Base-by-base conservation (phyloP, 2,888 invertebrate genomes). In the Cetonia aurata region DNA sequence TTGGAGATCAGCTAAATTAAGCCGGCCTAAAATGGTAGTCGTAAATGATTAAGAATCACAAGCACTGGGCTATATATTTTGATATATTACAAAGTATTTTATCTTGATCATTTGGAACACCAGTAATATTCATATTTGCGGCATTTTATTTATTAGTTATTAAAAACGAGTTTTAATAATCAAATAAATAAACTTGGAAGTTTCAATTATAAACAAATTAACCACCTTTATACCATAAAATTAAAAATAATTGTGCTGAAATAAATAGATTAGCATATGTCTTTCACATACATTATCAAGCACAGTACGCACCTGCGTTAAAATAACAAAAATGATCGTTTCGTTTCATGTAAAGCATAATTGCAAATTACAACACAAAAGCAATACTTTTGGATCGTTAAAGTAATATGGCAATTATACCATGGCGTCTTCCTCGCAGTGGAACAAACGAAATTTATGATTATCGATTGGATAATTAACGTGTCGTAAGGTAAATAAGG, bases 381-480 rank as follows among this genome's bases (percentile, higher is more conserved):
- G 62, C 62, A 50, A 50, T 60, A 60, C 46, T 60, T 60, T 46
- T 25, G 17, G 62, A 65, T 37, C 50, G 50, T 50, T 50, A 50
- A 50, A 33, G 37, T 37, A 50, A 50, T 50, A 50, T 41, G 10
- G 50, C 48, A 50, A 65, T 50, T 33, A 50, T 65, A 65, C 19
- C 60, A 15, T 15, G 60, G 33, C 62, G 48, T 65, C 37, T 65
- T 12, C 50, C 62, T 65, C 41, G 6, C 62, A 65, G 37, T 37
- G 50, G 17, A 37, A 65, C 19, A 65, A 65, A 52, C 37, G 46
- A 65, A 50, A 65, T 65, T 65, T 50, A 65, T 33, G 50, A 65
- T 65, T 65, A 65, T 37, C 37, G 37, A 37, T 50, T 50, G 52
- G 15, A 50, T 65, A 65, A 65, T 65, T 65, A 65, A 48, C 62